phyloP scores from a whole-genome alignment of 1,140 invertebrate species.

The Apolygus lucorum region DNA sequence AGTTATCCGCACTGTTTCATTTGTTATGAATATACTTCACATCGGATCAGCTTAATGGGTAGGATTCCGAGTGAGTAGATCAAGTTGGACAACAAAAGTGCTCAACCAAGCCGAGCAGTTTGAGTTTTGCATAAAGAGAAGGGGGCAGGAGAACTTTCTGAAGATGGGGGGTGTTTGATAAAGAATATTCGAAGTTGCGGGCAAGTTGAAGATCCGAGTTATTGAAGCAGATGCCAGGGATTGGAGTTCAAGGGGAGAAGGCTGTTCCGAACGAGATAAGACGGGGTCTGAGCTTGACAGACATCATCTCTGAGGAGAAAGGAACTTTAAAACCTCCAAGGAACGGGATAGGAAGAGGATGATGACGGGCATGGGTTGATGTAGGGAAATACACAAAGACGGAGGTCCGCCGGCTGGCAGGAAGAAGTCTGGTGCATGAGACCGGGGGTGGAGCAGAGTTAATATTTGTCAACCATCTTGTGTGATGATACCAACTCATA shows the following conservation, averaged over 20 bases:
- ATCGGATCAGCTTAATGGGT: too few relatives aligned
- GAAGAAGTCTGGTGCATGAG: neutral
- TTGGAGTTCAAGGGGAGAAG: neutral
- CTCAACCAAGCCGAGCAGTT: too few relatives aligned
- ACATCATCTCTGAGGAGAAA: neutral
- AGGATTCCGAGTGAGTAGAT: too few relatives aligned
- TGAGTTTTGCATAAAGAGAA: too few relatives aligned
- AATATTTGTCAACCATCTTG: neutral
- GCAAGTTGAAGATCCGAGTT: neutral
- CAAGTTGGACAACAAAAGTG: too few relatives aligned
- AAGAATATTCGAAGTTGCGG: neutral
- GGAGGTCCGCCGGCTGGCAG: neutral
- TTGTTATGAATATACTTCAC: too few relatives aligned
- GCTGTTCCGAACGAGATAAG: neutral
- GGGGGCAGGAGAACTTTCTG: too few relatives aligned
- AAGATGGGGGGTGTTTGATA: too few relatives aligned
- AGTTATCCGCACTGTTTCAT: too few relatives aligned
- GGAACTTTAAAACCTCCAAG: neutral
- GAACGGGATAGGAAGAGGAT: too few relatives aligned
- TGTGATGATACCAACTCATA: neutral
- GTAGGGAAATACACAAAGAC: neutral
- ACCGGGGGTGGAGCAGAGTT: neutral
- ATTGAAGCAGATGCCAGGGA: neutral
- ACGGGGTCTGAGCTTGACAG: neutral
- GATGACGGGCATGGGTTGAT: neutral